Conservation (phyloP, 2,113 vertebrate species). For the Addax nasomaculatus region DNA sequence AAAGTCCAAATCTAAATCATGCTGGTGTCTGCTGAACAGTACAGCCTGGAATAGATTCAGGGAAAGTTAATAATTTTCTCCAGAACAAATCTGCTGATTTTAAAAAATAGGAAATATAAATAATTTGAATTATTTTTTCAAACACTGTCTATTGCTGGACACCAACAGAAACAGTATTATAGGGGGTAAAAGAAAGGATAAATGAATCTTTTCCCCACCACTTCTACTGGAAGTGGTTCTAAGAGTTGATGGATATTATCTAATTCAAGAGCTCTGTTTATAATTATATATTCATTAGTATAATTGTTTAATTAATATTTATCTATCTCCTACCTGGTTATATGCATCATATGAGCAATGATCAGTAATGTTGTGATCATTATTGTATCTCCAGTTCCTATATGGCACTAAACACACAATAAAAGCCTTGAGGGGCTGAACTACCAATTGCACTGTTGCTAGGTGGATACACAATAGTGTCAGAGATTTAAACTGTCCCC, state of each 20-base stretch:
- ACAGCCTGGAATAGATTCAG: not conserved
- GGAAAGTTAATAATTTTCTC: not conserved
- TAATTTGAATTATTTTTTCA: not conserved
- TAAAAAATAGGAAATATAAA: not conserved
- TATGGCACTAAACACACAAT: not conserved
- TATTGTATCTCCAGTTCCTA: not conserved
- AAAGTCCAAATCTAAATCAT: slow-evolving; percentile 25
- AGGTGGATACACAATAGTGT: not conserved
- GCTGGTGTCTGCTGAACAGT: not conserved
- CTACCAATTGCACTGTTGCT: not conserved
- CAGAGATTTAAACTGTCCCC: not conserved
- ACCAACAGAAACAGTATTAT: not conserved
- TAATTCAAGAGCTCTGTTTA: not conserved
- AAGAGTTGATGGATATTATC: not conserved
- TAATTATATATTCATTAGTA: not conserved
- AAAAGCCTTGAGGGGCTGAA: not conserved
- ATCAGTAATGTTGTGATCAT: not conserved
- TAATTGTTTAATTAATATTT: not conserved
- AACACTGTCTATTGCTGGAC: not conserved
- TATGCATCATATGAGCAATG: not conserved
- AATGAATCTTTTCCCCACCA: not conserved
- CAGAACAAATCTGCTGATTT: not conserved
- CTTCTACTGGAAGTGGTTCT: not conserved
- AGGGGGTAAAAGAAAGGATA: not conserved
- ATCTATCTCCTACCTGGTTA: not conserved